Conservation (phyloP, 2,113 vertebrate species). For the Elanus axillaris region DNA sequence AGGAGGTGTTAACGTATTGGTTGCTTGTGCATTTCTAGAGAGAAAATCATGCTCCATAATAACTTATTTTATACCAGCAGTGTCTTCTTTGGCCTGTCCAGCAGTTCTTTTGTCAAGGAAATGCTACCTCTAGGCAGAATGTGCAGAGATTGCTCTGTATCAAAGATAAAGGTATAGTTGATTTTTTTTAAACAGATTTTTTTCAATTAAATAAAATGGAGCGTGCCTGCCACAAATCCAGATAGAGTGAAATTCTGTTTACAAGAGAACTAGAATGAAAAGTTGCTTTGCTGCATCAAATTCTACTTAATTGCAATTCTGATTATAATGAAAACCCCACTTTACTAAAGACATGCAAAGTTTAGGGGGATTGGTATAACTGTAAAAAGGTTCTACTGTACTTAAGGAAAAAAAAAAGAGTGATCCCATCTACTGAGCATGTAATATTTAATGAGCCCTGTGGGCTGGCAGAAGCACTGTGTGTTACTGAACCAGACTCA, state of each 20-base stretch:
- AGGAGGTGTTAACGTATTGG: constrained; percentile 59
- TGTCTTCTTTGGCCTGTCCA: background rate
- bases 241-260: background rate
- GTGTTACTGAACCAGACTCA: background rate
- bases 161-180: background rate
- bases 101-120: background rate
- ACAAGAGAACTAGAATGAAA: background rate
- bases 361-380: background rate
- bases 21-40: constrained; percentile 42
- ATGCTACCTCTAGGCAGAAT: background rate
- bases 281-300: background rate
- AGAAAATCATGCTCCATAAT: background rate
- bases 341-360: background rate
- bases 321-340: background rate
- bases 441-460: background rate
- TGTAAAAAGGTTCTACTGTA: background rate
- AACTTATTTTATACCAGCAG: background rate
- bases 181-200: background rate
- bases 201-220: background rate
- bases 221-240: background rate
- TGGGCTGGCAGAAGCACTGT: constrained; percentile 21
- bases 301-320: background rate
- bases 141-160: background rate
- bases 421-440: background rate
- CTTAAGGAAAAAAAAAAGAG: background rate